phyloP scores from a whole-genome alignment of 2,113 vertebrate genomes.

The Arothron firmamentum region DNA sequence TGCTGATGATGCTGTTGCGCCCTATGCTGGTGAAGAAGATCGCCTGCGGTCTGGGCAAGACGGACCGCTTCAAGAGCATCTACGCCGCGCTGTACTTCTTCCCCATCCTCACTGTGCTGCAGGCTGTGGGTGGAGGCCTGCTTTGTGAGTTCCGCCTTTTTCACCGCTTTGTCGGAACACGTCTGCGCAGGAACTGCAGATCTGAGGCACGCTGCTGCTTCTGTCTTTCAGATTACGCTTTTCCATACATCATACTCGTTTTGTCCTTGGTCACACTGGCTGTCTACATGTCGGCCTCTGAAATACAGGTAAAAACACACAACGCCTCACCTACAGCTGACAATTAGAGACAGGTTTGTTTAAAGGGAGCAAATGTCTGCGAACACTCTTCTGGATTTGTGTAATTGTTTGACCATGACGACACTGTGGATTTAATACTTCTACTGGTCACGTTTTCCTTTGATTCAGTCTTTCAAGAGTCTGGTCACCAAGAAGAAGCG shows the following conservation, averaged over 20 bases:
- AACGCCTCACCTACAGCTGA: not conserved
- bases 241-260: constrained; percentile 94
- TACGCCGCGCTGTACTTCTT: constrained; percentile 98
- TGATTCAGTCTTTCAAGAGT: constrained; percentile 86
- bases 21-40: constrained; percentile 97
- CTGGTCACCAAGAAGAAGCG: constrained; percentile 94
- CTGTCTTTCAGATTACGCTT: constrained; percentile 86
- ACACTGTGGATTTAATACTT: too few relatives aligned
- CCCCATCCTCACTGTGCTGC: constrained; percentile 91
- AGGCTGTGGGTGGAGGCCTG: constrained; percentile 93
- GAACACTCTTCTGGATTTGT: too few relatives aligned
- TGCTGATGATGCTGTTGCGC: constrained; percentile 95
- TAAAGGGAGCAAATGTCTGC: too few relatives aligned
- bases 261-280: constrained; percentile 92
- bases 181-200: too few relatives aligned
- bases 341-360: too few relatives aligned
- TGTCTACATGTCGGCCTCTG: constrained; percentile 96
- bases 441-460: not conserved
- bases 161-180: too few relatives aligned
- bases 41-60: constrained; percentile 92
- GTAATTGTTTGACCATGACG: too few relatives aligned
- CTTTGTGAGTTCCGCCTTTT: constrained; percentile 82
- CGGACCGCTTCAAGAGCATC: constrained; percentile 94
- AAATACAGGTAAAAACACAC: constrained; percentile 86
- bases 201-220: not conserved